Conservation (phyloP, 1,140 invertebrate species). For the Drosophila ogumai region DNA sequence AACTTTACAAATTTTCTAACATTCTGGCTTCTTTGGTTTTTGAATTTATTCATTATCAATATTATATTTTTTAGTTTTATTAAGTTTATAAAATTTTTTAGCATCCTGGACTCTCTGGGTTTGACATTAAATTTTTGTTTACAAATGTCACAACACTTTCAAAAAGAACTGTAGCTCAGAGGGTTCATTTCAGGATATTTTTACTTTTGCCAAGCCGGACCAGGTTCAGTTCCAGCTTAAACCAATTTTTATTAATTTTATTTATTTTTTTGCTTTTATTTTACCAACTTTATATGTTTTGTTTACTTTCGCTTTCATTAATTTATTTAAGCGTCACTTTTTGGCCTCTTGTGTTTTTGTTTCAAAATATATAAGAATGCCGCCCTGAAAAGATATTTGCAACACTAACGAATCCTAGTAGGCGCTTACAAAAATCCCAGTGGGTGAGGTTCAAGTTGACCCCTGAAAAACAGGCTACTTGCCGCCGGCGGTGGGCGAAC, state of each 20-base stretch:
- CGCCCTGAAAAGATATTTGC: background rate
- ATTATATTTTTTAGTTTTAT: too few relatives aligned
- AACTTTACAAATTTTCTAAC: too few relatives aligned
- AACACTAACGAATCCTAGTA: background rate
- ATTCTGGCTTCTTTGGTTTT: too few relatives aligned
- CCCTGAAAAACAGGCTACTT: background rate
- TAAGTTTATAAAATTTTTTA: too few relatives aligned
- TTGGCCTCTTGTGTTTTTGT: too few relatives aligned
- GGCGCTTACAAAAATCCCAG: background rate
- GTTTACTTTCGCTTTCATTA: too few relatives aligned
- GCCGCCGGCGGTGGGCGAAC: slow-evolving; percentile 5
- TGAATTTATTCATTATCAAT: background rate
- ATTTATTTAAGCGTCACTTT: too few relatives aligned
- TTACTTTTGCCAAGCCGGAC: background rate
- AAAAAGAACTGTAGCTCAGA: background rate
- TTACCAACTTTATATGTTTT: too few relatives aligned
- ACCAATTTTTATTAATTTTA: background rate
- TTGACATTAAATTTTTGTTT: too few relatives aligned
- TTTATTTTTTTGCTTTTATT: too few relatives aligned
- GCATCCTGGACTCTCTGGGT: too few relatives aligned
- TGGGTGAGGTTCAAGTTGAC: background rate
- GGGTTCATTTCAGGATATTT: background rate
- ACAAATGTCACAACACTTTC: background rate
- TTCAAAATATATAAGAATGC: too few relatives aligned
- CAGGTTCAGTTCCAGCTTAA: background rate